phyloP scores from a whole-genome alignment of 2,797 vertebrate genomes.

The Lerista edwardsae region DNA sequence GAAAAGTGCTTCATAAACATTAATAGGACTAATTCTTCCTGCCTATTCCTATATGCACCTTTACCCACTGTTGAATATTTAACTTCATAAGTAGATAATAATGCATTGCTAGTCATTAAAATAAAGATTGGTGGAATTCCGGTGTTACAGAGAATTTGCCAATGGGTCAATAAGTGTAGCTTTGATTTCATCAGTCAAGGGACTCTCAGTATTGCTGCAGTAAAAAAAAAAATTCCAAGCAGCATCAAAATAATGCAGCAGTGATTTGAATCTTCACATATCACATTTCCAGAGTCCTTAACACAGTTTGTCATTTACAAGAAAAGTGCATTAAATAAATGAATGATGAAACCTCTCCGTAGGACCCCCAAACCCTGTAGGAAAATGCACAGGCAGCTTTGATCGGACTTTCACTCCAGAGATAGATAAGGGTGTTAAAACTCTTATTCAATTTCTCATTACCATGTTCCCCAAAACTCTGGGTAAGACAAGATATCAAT shows the following conservation, averaged over 20 bases:
- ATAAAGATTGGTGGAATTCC: not conserved
- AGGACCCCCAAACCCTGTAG: not conserved
- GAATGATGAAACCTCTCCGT: not conserved
- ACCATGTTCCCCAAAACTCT: not conserved
- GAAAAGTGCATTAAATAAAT: not conserved
- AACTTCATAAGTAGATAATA: not conserved
- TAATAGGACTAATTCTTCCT: not conserved
- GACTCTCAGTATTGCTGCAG: not conserved
- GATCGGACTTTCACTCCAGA: not conserved
- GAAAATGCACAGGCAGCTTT: not conserved
- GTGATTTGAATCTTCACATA: not conserved
- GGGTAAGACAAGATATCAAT: not conserved
- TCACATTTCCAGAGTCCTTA: not conserved
- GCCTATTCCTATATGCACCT: not conserved
- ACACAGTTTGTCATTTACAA: fast-evolving
- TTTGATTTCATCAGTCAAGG: fast-evolving
- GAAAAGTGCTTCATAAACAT: no score
- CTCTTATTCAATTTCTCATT: not conserved
- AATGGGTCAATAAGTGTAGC: not conserved
- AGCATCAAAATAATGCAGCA: constrained; percentile 2
- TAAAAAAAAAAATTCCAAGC: not conserved
- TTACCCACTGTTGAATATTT: not conserved
- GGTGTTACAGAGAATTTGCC: not conserved
- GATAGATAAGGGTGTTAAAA: not conserved
- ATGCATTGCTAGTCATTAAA: not conserved